Percentiles rank a stretch among this genome's conserved stretches.
phyloP scores from a whole-genome alignment of 2,888 invertebrate genomes.

The Chymomyza caudatula region DNA sequence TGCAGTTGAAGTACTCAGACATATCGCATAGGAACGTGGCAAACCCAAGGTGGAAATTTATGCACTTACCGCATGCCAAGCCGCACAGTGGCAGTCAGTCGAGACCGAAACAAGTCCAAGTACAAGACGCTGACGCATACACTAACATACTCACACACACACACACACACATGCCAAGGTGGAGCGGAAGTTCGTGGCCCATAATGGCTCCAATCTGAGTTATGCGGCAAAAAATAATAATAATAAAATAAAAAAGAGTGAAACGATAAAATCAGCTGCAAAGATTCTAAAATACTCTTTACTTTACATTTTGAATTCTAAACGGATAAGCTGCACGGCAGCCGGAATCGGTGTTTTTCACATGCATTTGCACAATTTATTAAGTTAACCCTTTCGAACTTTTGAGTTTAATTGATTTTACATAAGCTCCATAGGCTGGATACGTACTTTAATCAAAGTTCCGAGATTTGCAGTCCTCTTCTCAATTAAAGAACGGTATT shows the following conservation, averaged over 20 bases:
- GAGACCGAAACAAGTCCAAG: neutral
- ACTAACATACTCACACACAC: constrained; percentile 2
- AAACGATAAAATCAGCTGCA: neutral
- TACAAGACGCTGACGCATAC: constrained; percentile 5
- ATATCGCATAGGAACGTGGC: constrained; percentile 37
- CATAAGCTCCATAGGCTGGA: no score
- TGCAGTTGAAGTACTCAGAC: neutral
- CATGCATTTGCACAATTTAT: no score
- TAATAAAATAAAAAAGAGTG: constrained; percentile 8
- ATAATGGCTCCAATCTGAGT: constrained; percentile 68
- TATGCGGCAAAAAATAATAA: constrained; percentile 52
- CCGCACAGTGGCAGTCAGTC: neutral
- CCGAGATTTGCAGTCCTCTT: no score
- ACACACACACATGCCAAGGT: constrained; percentile 26
- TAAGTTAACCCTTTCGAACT: no score
- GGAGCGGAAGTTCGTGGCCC: constrained; percentile 56
- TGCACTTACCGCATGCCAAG: constrained; percentile 62
- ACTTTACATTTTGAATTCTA: neutral
- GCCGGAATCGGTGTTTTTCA: no score
- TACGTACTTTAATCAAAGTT: no score
- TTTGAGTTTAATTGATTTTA: no score
- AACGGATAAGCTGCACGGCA: no score
- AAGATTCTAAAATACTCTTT: neutral
- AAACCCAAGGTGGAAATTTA: constrained; percentile 53
- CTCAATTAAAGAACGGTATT: no score